phyloP scores from a whole-genome alignment of 2,113 vertebrate species.

The Chelonoidis abingdonii region DNA sequence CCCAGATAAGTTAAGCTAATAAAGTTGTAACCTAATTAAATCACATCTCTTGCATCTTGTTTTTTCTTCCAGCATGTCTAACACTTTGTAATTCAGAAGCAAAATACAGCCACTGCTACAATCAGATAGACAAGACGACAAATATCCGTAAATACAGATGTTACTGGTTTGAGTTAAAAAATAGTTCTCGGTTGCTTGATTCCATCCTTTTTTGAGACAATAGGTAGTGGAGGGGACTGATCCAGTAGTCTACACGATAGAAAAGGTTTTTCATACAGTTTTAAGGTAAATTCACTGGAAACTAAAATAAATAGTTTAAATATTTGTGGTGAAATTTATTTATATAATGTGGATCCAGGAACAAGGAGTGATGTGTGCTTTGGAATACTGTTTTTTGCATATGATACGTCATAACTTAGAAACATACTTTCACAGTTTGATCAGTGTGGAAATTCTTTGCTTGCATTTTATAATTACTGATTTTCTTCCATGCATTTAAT shows the following conservation, averaged over 20 bases:
- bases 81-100: too few relatives aligned
- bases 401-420: not conserved
- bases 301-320: not conserved
- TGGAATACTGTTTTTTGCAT: not conserved
- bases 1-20: too few relatives aligned
- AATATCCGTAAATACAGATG: not conserved
- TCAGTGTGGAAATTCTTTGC: not conserved
- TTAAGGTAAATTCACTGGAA: not conserved
- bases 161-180: not conserved
- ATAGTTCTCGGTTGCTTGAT: not conserved
- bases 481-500: not conserved
- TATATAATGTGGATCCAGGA: not conserved
- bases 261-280: not conserved
- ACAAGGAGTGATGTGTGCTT: not conserved
- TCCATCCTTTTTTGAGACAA: not conserved
- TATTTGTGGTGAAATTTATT: not conserved
- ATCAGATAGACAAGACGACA: not conserved
- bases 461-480: not conserved
- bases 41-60: too few relatives aligned
- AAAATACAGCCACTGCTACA: not conserved
- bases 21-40: too few relatives aligned
- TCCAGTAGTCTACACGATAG: not conserved
- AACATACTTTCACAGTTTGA: not conserved
- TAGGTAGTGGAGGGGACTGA: fast-evolving
- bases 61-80: too few relatives aligned